Evolutionary conservation across 2,888 invertebrate species (phyloP).

Genomic region (Heterodera filipjevi): DNA sequence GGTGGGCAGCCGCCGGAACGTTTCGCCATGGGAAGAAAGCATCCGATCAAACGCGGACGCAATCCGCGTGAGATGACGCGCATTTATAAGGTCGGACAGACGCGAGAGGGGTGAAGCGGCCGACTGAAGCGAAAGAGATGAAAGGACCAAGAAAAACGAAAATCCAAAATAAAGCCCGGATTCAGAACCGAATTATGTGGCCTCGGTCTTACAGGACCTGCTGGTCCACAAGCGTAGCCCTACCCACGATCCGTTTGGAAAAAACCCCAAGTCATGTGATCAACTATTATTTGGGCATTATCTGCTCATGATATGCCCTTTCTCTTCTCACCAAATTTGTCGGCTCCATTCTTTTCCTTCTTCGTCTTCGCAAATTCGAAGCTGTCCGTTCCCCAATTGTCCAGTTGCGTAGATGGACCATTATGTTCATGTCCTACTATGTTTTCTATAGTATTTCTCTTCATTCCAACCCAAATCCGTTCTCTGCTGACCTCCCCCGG

Average conservation of each 20-base stretch:
- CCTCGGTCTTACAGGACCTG: too few relatives aligned
- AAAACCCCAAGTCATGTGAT: too few relatives aligned
- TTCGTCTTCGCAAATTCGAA: neutral
- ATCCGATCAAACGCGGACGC: slow-evolving; percentile 33
- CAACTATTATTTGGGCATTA: too few relatives aligned
- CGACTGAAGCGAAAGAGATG: neutral
- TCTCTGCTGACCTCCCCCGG: too few relatives aligned
- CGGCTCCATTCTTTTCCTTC: slow-evolving; percentile 3
- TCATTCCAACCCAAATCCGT: too few relatives aligned
- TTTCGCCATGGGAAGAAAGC: slow-evolving; percentile 30
- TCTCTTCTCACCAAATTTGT: neutral
- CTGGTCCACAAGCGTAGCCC: too few relatives aligned
- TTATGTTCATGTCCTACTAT: slow-evolving; percentile 39
- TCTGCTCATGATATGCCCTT: neutral
- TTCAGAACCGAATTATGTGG: too few relatives aligned
- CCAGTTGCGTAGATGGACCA: slow-evolving; percentile 48
- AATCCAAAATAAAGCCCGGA: neutral
- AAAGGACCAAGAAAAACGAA: neutral
- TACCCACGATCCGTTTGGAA: too few relatives aligned
- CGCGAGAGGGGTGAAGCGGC: slow-evolving; percentile 2
- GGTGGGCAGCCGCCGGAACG: slow-evolving; percentile 45
- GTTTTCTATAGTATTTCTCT: too few relatives aligned
- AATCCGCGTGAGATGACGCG: slow-evolving; percentile 6
- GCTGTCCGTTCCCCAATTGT: slow-evolving; percentile 27
- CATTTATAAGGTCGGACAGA: neutral